Evolutionary conservation across 1,140 invertebrate genomes (phyloP), one percentile per base, ranked within the genome.

Genomic region (Achroia grisella): DNA sequence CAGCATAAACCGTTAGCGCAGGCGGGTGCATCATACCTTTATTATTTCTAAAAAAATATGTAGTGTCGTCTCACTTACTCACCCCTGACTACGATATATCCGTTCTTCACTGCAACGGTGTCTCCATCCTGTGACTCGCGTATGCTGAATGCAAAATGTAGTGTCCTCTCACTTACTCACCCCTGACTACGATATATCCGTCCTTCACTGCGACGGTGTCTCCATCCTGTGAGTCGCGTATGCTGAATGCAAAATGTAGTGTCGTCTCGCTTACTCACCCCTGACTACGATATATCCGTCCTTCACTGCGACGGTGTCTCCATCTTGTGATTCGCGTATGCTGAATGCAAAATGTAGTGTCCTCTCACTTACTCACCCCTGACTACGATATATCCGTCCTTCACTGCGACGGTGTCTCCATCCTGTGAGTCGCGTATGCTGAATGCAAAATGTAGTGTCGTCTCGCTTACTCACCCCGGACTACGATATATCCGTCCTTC

Each of bases 281-380:
- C 91, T 91, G 0, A 96, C 86, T 28, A 86, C 87, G 10, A 97
- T 87, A 46, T 73, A 86, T 15, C 91, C 93, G 68, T 92, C 72
- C 1, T 71, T 64, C 0, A 90, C 63, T 35, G 74, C 61, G 0
- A 93, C 88, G 2, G 81, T 80, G 12, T 70, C 77, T 13, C 91
- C 89, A 12, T 89, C 88, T 1, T 70, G 55, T 0, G 97, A 97
- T 39, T 88, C 87, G 76, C 97, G 99, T 58, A 99, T 95, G 0
- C n/a, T n/a, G n/a, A n/a, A n/a, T n/a, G n/a, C n/a, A n/a, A n/a
- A n/a, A n/a, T n/a, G n/a, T n/a, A n/a, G n/a, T n/a, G n/a, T n/a
- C n/a, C n/a, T n/a, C n/a, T n/a, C n/a, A n/a, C n/a, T n/a, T n/a
- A 34, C 55, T 61, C 53, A 91, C 93, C 95, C 88, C 91, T 91